Base-by-base conservation (phyloP, 2,113 vertebrate genomes). In the Ammodytes dubius region DNA sequence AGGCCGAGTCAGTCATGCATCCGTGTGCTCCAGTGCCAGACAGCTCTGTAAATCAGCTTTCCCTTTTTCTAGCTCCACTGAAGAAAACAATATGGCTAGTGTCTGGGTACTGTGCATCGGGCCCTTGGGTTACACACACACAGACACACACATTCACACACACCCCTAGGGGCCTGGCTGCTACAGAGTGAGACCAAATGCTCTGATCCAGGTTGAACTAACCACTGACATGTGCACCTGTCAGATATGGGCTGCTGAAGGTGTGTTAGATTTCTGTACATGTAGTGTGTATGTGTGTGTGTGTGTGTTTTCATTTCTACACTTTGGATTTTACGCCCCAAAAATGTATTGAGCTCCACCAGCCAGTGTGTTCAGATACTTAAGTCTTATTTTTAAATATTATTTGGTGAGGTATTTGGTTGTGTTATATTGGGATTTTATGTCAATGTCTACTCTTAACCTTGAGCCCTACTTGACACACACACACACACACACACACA, bases 1-100 rank as follows among this genome's bases (percentile, higher is more conserved):
- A 94, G 90, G 82, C 63, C 8, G 82, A 92, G 87, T 88, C 91
- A 89, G 84, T 88, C 91, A 91, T 91, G 88, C 91, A 91, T 88
- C 90, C 70, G 65, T 79, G 77, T 81, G 85, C 90, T 87, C 70
- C 84, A 82, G 85, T 77, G 90, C 90, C 91, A 93, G 91, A 93
- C 90, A 93, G 93, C 90, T 92, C 90, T 92, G 88, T 92, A 93
- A 94, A 92, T 93, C 92, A 89, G 83, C 83, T 68, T 27, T 45
- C 87, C 64, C 75, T 88, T 89, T 91, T 85, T 82, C 77, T 75
- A 91, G 87, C 76, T 87, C 75, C 83, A 91, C 86, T 86, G 89
- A 88, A 88, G 88, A 89, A 89, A 91, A 93, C 91, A 93, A 93
- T 91, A 88, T 88, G 88, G 87, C 57, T 72, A 87, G 86, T 90